These are phyloP conservation scores for Austrofundulus limnaeus DNA, from an alignment of 2,113 vertebrate genomes.

Conservation along the genomic window DNA sequence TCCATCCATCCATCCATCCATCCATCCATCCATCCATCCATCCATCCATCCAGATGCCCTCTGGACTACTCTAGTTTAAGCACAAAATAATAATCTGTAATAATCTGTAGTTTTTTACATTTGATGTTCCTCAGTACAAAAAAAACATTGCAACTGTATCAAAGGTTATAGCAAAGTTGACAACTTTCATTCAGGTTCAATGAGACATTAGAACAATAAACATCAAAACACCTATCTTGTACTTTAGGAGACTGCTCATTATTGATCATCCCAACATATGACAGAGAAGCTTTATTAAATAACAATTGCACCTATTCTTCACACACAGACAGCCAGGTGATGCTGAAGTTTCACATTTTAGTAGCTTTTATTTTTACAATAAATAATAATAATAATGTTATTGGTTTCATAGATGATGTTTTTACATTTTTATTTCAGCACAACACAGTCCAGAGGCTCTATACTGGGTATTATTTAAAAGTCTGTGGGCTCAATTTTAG, in stretches of 20 bases:
- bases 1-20: too few relatives aligned
- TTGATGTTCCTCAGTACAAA: too few relatives aligned
- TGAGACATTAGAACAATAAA: constrained; percentile 25
- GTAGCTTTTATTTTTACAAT: constrained; percentile 10
- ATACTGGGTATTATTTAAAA: constrained; percentile 41
- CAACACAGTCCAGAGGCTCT: constrained; percentile 12
- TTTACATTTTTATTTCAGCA: too few relatives aligned
- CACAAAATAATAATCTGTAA: too few relatives aligned
- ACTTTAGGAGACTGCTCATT: constrained; percentile 23
- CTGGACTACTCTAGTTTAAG: too few relatives aligned
- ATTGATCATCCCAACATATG: constrained; percentile 52
- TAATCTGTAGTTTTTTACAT: too few relatives aligned
- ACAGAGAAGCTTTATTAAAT: constrained; percentile 65
- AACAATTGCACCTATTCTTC: constrained; percentile 69
- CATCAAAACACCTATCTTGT: too few relatives aligned
- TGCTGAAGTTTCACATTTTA: constrained; percentile 69
- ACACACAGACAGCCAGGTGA: constrained; percentile 59
- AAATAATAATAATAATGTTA: too few relatives aligned
- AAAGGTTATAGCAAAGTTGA: neutral
- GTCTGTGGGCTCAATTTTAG: constrained; percentile 38
- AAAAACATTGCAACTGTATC: too few relatives aligned
- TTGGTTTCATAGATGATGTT: too few relatives aligned
- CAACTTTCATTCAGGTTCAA: neutral
- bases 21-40: too few relatives aligned
- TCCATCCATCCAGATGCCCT: too few relatives aligned